A percentile compares a stretch with the other conserved stretches of the same genome.
Evolutionary conservation across 2,797 vertebrate genomes (phyloP).

Genomic region (Sebastes minor): DNA sequence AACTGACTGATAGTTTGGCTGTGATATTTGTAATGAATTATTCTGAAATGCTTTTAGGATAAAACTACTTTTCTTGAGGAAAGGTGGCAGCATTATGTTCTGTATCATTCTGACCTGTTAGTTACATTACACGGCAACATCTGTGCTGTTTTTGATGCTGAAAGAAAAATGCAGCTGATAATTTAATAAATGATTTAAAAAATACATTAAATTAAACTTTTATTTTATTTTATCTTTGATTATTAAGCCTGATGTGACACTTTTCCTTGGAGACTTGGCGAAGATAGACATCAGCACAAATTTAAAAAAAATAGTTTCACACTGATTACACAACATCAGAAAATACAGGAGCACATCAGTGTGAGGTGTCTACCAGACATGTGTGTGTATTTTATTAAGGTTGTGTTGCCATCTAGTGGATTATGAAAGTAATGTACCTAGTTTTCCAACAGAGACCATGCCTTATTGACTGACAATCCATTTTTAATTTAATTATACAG

Average conservation of each 20-base stretch:
- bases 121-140: neutral
- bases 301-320: neutral
- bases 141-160: neutral
- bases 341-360: neutral
- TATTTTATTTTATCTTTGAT: neutral
- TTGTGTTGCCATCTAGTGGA: constrained; percentile 64
- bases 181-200: neutral
- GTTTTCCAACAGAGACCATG: neutral
- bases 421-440: neutral
- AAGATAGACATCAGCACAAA: neutral
- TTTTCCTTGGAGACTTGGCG: neutral
- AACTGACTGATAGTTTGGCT: neutral
- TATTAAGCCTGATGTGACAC: neutral
- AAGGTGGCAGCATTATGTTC: neutral
- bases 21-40: neutral
- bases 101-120: neutral
- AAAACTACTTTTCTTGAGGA: neutral
- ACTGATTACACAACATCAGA: neutral
- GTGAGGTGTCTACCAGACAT: neutral
- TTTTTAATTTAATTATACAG: neutral
- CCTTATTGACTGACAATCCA: neutral
- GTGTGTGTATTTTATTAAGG: neutral
- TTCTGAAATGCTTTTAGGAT: neutral
- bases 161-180: neutral
- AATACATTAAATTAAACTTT: neutral